Evolutionary conservation across 2,797 vertebrate genomes (phyloP).

Genomic region (Rhinophrynus dorsalis): DNA sequence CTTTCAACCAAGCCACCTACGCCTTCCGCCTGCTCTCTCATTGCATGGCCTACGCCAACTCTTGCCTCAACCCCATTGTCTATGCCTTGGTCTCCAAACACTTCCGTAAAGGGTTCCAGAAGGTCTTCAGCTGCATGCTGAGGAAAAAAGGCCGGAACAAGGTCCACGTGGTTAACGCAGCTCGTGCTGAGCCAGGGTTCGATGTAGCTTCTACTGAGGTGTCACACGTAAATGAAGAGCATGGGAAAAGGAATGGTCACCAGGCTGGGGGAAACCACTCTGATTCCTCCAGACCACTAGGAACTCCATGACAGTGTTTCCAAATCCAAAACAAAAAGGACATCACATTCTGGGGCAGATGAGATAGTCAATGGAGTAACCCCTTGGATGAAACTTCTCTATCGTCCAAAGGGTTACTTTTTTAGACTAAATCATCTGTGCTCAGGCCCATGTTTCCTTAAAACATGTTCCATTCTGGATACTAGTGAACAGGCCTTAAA

Average conservation of each 20-base stretch:
- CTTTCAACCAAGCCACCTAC: slow-evolving; percentile 85
- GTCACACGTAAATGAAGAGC: slow-evolving; percentile 78
- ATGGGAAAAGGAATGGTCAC: slow-evolving; percentile 66
- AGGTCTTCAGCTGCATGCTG: slow-evolving; percentile 85
- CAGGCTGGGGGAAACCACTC: slow-evolving; percentile 69
- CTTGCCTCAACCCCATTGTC: slow-evolving; percentile 87
- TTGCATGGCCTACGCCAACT: slow-evolving; percentile 91
- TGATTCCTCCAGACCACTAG: slow-evolving; percentile 53
- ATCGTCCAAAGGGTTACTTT: too few species aligned
- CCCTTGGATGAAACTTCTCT: too few species aligned
- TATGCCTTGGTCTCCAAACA: slow-evolving; percentile 87
- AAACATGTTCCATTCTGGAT: too few species aligned
- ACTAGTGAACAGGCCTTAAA: too few species aligned
- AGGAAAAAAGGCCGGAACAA: slow-evolving; percentile 79
- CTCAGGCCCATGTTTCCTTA: too few species aligned
- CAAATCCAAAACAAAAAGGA: too few species aligned
- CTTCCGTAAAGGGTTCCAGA: slow-evolving; percentile 88
- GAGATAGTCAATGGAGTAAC: too few species aligned
- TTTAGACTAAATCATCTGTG: too few species aligned
- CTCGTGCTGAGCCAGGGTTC: slow-evolving; percentile 76
- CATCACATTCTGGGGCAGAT: too few species aligned
- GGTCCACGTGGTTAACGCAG: slow-evolving; percentile 63
- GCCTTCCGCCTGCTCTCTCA: slow-evolving; percentile 85
- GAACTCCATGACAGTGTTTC: slow-evolving; percentile 8
- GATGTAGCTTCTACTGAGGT: slow-evolving; percentile 77